Percentiles rank a stretch among this genome's conserved stretches.
Conservation (phyloP, 2,113 vertebrate species). For the Corythaeola cristata region DNA sequence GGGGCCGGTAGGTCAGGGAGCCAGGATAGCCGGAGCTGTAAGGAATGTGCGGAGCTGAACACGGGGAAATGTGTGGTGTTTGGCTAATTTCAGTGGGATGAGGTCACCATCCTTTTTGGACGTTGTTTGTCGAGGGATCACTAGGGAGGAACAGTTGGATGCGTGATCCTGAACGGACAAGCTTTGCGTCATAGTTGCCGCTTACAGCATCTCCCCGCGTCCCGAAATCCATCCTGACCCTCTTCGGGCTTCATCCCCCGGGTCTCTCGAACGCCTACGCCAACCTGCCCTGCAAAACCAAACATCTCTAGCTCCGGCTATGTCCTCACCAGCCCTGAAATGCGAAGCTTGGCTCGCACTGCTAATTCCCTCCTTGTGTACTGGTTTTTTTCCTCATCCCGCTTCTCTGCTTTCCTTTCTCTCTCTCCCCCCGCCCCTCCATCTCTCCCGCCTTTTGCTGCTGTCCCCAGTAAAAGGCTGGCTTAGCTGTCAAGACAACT, state of each 20-base stretch:
- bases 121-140: conserved; percentile 52
- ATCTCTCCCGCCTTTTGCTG: neutral
- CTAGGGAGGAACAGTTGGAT: conserved; percentile 47
- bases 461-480: neutral
- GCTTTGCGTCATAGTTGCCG: conserved; percentile 51
- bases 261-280: neutral
- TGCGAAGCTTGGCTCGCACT: neutral
- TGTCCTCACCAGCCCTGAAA: neutral
- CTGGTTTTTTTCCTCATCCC: neutral
- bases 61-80: conserved; percentile 48
- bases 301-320: neutral
- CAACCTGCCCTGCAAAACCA: neutral
- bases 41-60: conserved; percentile 31
- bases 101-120: conserved; percentile 55
- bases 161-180: conserved; percentile 45
- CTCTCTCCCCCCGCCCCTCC: neutral
- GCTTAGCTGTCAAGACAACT: conserved; percentile 39
- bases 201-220: conserved; percentile 18
- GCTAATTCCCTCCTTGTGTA: neutral
- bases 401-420: neutral
- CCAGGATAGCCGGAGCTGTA: neutral
- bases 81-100: conserved; percentile 59
- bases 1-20: neutral
- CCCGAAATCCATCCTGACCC: conserved; percentile 20
- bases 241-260: neutral